Conservation (phyloP, 2,113 vertebrate species). For the Oreochromis aureus region DNA sequence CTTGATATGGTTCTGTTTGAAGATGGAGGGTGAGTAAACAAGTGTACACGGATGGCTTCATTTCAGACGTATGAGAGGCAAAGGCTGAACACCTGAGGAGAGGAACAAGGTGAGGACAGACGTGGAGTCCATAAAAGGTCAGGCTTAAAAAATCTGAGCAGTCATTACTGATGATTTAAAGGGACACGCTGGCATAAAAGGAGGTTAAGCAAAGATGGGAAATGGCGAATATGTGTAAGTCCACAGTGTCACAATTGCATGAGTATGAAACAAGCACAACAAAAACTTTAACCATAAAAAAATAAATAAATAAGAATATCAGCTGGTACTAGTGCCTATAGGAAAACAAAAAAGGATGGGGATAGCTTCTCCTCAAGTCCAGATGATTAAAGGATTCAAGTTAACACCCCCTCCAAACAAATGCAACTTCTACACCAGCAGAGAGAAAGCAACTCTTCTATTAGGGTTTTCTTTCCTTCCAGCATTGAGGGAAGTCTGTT, state of each 20-base stretch:
- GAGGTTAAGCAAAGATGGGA: neutral
- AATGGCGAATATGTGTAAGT: neutral
- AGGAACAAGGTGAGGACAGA: neutral
- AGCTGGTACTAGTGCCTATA: neutral
- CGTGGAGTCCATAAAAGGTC: neutral
- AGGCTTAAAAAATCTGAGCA: neutral
- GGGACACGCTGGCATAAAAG: neutral
- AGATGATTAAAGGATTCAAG: neutral
- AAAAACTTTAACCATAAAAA: neutral
- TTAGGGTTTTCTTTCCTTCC: neutral
- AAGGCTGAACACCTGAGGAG: neutral
- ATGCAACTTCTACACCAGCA: neutral
- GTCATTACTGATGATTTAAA: neutral
- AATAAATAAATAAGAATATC: neutral
- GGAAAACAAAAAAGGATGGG: neutral
- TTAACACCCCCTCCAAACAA: neutral
- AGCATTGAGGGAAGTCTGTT: neutral
- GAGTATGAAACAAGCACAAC: neutral
- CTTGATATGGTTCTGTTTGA: neutral
- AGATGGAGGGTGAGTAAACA: neutral
- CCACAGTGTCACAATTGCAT: neutral
- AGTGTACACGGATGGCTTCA: neutral
- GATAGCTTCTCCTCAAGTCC: neutral
- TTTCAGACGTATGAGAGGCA: neutral
- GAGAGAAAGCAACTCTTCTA: neutral